Evolutionary conservation across 2,888 invertebrate species (phyloP).

Genomic region (Melinaea marsaeus): DNA sequence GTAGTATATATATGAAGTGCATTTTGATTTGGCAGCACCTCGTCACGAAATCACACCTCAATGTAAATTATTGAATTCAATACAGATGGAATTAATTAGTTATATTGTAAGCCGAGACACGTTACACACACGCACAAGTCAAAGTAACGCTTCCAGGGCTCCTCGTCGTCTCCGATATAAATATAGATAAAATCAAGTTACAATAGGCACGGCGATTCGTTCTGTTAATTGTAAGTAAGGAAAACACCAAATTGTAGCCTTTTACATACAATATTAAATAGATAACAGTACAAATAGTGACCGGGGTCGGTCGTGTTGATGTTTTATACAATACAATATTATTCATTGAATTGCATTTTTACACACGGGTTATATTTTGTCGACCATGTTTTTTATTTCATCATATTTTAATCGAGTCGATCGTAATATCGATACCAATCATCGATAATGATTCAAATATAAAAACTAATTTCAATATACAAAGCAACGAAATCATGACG

Average conservation of each 20-base stretch:
- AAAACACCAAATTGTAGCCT: constrained; percentile 73
- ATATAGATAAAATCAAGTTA: constrained; percentile 38
- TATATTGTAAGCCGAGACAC: constrained; percentile 43
- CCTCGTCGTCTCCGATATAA: constrained; percentile 45
- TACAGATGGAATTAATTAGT: constrained; percentile 44
- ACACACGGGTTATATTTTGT: constrained; percentile 14
- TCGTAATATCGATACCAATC: no score
- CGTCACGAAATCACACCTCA: constrained; percentile 38
- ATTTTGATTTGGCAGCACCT: constrained; percentile 28
- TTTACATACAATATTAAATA: constrained; percentile 34
- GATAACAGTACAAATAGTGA: constrained; percentile 32
- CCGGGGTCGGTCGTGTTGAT: constrained; percentile 29
- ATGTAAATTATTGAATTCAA: constrained; percentile 40
- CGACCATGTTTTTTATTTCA: no score
- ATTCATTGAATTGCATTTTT: constrained; percentile 20
- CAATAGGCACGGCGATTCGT: constrained; percentile 44
- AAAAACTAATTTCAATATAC: no score
- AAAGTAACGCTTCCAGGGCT: constrained; percentile 58
- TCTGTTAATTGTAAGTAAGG: constrained; percentile 61
- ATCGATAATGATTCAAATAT: no score
- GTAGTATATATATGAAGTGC: constrained; percentile 19
- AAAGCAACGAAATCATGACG: no score
- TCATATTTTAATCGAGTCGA: no score
- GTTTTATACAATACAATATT: constrained; percentile 32
- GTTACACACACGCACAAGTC: constrained; percentile 63